phyloP scores from a whole-genome alignment of 1,140 invertebrate genomes.

The Achroia grisella region DNA sequence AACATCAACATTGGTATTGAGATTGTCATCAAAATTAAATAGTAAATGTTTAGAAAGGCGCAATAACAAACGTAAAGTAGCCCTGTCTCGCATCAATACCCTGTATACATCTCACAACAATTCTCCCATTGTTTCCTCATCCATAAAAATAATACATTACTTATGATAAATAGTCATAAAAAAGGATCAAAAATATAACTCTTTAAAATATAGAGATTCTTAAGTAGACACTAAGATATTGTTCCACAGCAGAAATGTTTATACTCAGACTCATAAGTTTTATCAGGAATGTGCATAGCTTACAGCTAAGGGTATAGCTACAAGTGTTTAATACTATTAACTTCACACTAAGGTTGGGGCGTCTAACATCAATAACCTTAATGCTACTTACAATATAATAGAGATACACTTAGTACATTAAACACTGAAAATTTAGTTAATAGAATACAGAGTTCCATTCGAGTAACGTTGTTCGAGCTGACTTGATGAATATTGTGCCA shows the following conservation, averaged over 20 bases:
- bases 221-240: conserved; percentile 49
- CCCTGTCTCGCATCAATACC: conserved; percentile 47
- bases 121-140: conserved; percentile 26
- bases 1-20: conserved; percentile 37
- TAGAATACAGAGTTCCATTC: conserved; percentile 54
- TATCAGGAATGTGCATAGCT: conserved; percentile 68
- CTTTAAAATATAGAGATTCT: conserved; percentile 65
- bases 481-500: conserved; percentile 74
- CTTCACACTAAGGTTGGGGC: conserved; percentile 32
- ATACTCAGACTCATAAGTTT: conserved; percentile 65
- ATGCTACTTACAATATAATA: conserved; percentile 22
- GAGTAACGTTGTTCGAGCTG: conserved; percentile 61
- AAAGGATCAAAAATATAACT: conserved; percentile 70
- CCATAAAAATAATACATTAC: conserved; percentile 54
- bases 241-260: conserved; percentile 66
- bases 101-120: conserved; percentile 62
- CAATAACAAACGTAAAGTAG: conserved; percentile 24
- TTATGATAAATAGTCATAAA: conserved; percentile 51
- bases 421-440: conserved; percentile 47
- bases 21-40: conserved; percentile 8
- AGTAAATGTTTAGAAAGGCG: conserved; percentile 28
- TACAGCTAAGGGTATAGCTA: conserved; percentile 52
- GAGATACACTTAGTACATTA: conserved; percentile 42
- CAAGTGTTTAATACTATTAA: conserved; percentile 40
- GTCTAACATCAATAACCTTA: conserved; percentile 25